These are phyloP conservation scores for Altica lythri DNA, from an alignment of 2,888 invertebrate genomes.

Conservation along the genomic window DNA sequence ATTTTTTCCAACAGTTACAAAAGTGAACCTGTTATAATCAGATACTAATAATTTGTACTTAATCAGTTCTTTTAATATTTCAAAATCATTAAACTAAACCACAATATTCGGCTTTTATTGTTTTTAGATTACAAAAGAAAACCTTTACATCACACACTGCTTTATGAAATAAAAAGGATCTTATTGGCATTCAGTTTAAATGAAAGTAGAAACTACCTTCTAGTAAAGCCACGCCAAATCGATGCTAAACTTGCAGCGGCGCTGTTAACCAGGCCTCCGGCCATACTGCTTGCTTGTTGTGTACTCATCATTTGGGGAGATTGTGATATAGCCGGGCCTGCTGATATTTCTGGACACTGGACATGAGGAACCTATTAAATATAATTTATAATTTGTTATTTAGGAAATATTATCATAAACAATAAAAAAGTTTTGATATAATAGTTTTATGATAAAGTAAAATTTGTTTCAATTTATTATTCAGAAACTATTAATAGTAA, in stretches of 20 bases:
- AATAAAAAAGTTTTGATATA: too few relatives aligned
- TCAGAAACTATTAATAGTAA: too few relatives aligned
- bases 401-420: too few relatives aligned
- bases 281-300: conserved; percentile 62
- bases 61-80: background rate
- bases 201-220: conserved; percentile 50
- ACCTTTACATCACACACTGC: background rate
- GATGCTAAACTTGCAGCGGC: conserved; percentile 83
- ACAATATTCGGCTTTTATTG: too few relatives aligned
- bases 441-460: too few relatives aligned
- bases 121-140: too few relatives aligned
- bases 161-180: background rate
- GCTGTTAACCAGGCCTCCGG: conserved; percentile 77
- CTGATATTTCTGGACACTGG: conserved; percentile 59
- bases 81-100: too few relatives aligned
- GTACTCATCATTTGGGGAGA: conserved; percentile 54
- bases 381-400: background rate
- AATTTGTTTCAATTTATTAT: too few relatives aligned
- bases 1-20: background rate
- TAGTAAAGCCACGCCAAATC: conserved; percentile 76
- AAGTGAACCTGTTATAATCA: background rate
- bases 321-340: conserved; percentile 49
- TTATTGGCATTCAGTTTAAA: background rate
- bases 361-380: conserved; percentile 61
- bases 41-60: background rate